Evolutionary conservation across 2,797 vertebrate species (phyloP).

Genomic region (Salarias fasciatus): DNA sequence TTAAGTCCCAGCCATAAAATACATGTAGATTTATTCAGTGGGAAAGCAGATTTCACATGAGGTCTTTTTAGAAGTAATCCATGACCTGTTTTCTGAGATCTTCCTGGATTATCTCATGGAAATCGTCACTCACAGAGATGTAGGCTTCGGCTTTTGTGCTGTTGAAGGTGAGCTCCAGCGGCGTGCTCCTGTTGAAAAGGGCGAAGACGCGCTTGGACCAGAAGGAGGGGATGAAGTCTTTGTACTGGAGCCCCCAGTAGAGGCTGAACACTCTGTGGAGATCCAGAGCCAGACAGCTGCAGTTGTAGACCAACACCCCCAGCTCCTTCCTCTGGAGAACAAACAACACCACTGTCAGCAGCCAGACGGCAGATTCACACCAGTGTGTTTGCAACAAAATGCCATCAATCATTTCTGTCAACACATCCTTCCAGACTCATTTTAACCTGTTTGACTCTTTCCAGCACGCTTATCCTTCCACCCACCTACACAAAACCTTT

Average conservation of each 20-base stretch:
- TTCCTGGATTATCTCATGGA: no score
- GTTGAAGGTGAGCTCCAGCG: conserved; percentile 85
- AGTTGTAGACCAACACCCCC: conserved; percentile 92
- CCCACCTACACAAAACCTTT: neutral
- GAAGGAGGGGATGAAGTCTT: conserved; percentile 82
- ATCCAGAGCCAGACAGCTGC: conserved; percentile 95
- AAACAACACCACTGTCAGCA: conserved; percentile 13
- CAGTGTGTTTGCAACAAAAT: no score
- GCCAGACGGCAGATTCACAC: no score
- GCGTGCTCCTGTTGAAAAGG: conserved; percentile 86
- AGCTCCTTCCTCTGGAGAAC: conserved; percentile 94
- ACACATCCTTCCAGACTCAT: neutral
- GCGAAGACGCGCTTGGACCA: conserved; percentile 95
- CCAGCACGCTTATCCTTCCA: neutral
- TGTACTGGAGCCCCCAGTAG: conserved; percentile 85
- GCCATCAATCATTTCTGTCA: neutral
- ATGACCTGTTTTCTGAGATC: no score
- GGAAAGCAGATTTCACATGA: no score
- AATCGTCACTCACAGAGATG: conserved; percentile 87
- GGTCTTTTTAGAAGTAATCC: no score
- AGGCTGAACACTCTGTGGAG: conserved; percentile 88
- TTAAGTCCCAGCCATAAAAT: no score
- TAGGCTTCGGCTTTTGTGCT: conserved; percentile 88
- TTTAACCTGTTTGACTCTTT: neutral
- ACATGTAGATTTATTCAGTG: no score